phyloP scores from a whole-genome alignment of 2,888 invertebrate genomes.

The Ennomos fuscantarius region DNA sequence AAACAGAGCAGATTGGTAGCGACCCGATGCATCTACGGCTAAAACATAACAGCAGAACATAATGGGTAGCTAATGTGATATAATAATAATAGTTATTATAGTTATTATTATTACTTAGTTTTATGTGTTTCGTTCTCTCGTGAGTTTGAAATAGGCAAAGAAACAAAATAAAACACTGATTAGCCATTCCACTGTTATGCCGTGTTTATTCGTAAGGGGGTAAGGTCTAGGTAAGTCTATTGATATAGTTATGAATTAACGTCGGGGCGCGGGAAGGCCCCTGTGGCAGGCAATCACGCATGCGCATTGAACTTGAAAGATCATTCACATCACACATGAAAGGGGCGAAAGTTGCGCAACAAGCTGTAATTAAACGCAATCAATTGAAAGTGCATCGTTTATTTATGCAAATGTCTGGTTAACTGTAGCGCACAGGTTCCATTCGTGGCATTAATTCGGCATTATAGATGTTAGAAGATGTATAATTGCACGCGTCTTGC shows the following conservation, averaged over 20 bases:
- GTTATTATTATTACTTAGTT: too few relatives aligned
- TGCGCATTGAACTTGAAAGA: slow-evolving; percentile 49
- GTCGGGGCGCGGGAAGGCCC: too few relatives aligned
- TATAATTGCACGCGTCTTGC: background rate
- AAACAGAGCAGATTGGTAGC: slow-evolving; percentile 71
- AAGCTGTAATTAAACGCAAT: slow-evolving; percentile 21
- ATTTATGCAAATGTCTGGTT: slow-evolving; percentile 17
- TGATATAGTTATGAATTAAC: too few relatives aligned
- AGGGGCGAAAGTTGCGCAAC: slow-evolving; percentile 40
- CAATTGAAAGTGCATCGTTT: slow-evolving; percentile 36
- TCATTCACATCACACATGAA: slow-evolving; percentile 43
- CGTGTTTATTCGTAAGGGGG: too few relatives aligned
- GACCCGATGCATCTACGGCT: slow-evolving; percentile 77
- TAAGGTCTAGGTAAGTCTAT: too few relatives aligned
- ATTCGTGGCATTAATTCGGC: slow-evolving; percentile 1
- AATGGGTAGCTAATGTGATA: background rate
- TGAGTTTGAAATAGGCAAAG: too few relatives aligned
- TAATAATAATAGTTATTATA: too few relatives aligned
- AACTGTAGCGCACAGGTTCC: background rate
- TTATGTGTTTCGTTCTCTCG: too few relatives aligned
- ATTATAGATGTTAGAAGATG: background rate
- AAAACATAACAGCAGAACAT: slow-evolving; percentile 32
- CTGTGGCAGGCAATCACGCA: slow-evolving; percentile 23
- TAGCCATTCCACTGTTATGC: too few relatives aligned
- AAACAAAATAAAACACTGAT: too few relatives aligned